Base-by-base conservation (phyloP, 1,140 invertebrate genomes). In the Ceratina japonica region DNA sequence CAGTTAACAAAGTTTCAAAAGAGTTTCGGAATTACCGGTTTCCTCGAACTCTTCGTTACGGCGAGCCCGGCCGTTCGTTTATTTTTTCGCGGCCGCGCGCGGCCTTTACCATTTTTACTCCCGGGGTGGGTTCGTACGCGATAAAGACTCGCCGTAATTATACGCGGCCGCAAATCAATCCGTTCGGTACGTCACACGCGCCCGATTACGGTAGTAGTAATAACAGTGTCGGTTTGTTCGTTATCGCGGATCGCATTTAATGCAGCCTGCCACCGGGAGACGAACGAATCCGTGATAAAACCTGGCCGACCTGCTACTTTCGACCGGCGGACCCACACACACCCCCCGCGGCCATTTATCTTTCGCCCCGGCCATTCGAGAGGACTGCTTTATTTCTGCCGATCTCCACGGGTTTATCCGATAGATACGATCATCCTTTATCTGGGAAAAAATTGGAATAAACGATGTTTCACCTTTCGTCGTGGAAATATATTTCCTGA, bases 271-370 rank as follows among this genome's bases (percentile, higher is more conserved):
- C 76, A 72, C 22, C 22, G 51, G 16, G 61, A 79, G 37, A 79
- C 59, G 68, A 65, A 58, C 76, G 70, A 27, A 68, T 31, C 54
- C 62, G 68, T 76, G 81, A 83, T 84, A 73, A 84, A 84, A 83
- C 78, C 56, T 27, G 76, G 69, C 52, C 71, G 71, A 84, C 71
- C 61, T 76, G 81, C 76, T 84, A 84, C 81, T 83, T 76, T 83
- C 63, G 71, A 79, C 66, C 64, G 80, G n/a, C n/a, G 10, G 76
- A 80, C 83, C 54, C 70, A 56, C 56, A 7, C 79, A 59, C 37
- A 7, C 37, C 37, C 37, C 10, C 37, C 37, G 10, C 82, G 37
- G 37, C 37, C 37, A 78, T 80, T 84, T 84, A 83, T 83, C 76
- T 84, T 58, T 68, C 37, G 71, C 69, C 72, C 61, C 44, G 76